phyloP scores from a whole-genome alignment of 2,797 vertebrate genomes.

The Decapterus maruadsi region DNA sequence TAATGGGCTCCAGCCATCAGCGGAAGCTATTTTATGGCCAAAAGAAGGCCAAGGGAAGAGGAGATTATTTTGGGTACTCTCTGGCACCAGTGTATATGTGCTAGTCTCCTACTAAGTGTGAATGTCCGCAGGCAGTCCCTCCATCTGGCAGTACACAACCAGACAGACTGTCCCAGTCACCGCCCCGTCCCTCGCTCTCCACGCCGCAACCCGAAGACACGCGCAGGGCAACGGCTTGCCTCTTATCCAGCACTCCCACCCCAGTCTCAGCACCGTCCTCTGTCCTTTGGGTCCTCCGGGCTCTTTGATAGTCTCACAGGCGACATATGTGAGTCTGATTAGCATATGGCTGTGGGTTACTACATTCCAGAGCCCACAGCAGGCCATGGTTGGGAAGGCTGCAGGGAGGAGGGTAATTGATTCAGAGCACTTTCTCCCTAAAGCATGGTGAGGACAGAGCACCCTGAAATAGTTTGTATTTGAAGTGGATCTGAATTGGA shows the following conservation, averaged over 20 bases:
- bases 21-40: constrained; percentile 42
- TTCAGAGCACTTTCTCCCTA: constrained; percentile 67
- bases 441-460: constrained; percentile 39
- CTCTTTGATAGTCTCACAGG: constrained; percentile 77
- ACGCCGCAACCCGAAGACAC: constrained; percentile 57
- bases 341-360: constrained; percentile 79
- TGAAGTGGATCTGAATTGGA: constrained; percentile 28
- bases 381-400: constrained; percentile 60
- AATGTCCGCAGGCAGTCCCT: constrained; percentile 76
- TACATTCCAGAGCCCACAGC: constrained; percentile 69
- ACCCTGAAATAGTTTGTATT: constrained; percentile 31
- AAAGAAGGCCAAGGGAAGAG: constrained; percentile 49
- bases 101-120: constrained; percentile 69
- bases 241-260: constrained; percentile 60
- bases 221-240: constrained; percentile 62
- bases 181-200: constrained; percentile 46
- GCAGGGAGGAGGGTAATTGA: constrained; percentile 77
- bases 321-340: constrained; percentile 80
- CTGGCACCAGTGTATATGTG: constrained; percentile 59
- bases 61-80: constrained; percentile 57
- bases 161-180: constrained; percentile 72
- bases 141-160: constrained; percentile 77
- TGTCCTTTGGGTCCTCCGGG: constrained; percentile 68
- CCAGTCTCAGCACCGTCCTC: constrained; percentile 49
- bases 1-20: neutral